Base-by-base conservation (phyloP, 2,888 invertebrate genomes). In the Ypsolopha sequella region DNA sequence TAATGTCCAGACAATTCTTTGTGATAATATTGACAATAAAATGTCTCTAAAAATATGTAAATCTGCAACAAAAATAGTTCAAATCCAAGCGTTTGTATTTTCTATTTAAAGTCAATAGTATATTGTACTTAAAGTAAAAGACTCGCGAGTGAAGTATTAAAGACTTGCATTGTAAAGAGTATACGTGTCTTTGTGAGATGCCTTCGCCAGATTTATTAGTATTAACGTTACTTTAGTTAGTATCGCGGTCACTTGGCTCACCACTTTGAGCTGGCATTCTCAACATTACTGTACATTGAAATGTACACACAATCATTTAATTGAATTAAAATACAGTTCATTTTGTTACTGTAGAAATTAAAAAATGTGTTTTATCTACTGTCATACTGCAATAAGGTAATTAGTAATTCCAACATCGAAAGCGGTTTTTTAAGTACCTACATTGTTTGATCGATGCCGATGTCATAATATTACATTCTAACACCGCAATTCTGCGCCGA, bases 1-100 rank as follows among this genome's bases (percentile, higher is more conserved):
- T 81, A 80, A 80, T 80, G 79, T 76, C 68, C 73, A 70, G 80
- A 81, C 81, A 80, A 80, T 80, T 79, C 80, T 33, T 41, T 49
- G 49, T 49, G 49, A 46, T 46, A 46, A 24, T 34, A 10, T 35
- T 33, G 46, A 46, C 46, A 46, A 46, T 46, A 46, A 46, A 33
- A 33, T 34, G 45, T 8, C 10, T 45, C 14, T 34, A 34, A 45
- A 14, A 46, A 6, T n/a, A n/a, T 35, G 34, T 46, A n/a, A 11
- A 24, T 34, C 50, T 35, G 41, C 46, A 50, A 50, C 35, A 43
- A 13, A 11, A 6, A 43, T 13, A 8, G 11, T 43, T 11, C 11
- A 43, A 43, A n/a, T 38, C n/a, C 39, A 38, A 38, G n/a, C 6
- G 9, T 38, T 38, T n/a, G 39, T 38, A 38, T 38, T 38, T 10